These are phyloP conservation scores for Polypedilum pembai DNA, from an alignment of 1,140 invertebrate genomes.

Conservation along the genomic window DNA sequence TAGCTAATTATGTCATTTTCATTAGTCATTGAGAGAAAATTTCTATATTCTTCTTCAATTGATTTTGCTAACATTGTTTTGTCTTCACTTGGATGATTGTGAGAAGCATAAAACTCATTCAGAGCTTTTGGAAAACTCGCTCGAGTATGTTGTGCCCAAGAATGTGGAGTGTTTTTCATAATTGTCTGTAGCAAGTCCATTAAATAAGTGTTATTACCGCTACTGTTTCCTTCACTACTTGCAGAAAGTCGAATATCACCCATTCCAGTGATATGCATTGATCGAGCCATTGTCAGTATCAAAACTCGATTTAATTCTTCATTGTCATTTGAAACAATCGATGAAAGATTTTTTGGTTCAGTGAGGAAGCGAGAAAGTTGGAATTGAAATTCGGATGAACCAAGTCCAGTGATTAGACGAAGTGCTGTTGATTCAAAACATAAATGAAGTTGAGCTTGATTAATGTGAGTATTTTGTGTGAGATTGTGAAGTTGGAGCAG, in stretches of 20 bases:
- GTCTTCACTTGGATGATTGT: conserved; percentile 77
- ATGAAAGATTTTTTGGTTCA: conserved; percentile 63
- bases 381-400: conserved; percentile 84
- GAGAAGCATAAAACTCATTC: conserved; percentile 72
- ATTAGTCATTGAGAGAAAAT: conserved; percentile 94
- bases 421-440: conserved; percentile 92
- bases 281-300: conserved; percentile 85
- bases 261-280: conserved; percentile 84
- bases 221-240: conserved; percentile 39
- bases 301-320: conserved; percentile 90
- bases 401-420: conserved; percentile 81
- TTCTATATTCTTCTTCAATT: conserved; percentile 89
- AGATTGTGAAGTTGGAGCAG: conserved; percentile 82
- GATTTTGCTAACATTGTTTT: conserved; percentile 85
- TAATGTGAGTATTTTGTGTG: conserved; percentile 82
- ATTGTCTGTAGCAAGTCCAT: conserved; percentile 83
- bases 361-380: conserved; percentile 78
- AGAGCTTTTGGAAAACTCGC: conserved; percentile 84
- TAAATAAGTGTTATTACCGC: conserved; percentile 64
- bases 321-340: conserved; percentile 82
- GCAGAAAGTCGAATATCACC: conserved; percentile 38
- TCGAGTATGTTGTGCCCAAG: conserved; percentile 87
- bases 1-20: conserved; percentile 93
- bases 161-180: conserved; percentile 89
- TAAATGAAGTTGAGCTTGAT: conserved; percentile 88